Base-by-base conservation (phyloP, 2,888 invertebrate species). In the Agrotis ipsilon region DNA sequence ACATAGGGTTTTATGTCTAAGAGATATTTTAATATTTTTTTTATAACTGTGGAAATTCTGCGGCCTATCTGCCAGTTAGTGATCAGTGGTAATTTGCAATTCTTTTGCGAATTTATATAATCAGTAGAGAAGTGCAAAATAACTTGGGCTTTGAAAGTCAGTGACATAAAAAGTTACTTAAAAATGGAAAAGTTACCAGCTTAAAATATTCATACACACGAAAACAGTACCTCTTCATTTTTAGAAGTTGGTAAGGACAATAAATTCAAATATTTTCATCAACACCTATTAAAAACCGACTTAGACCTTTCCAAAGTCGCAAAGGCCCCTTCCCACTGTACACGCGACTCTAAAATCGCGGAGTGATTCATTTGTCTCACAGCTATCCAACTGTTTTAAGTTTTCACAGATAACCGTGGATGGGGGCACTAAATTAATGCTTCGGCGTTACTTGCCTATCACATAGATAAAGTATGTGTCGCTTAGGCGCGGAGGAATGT, bases 301-400 rank as follows among this genome's bases (percentile, higher is more conserved):
- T 51, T 60, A n/a, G 0, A 1, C 2, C 24, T 9, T 14, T 18
- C 24, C 18, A 14, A 49, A 72, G 51, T 71, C 63, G 49, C 27
- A 61, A 68, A 58, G 59, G 27, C n/a, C 66, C 27, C 66, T 64
- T 57, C 27, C 11, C 68, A 59, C 61, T 68, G 48, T 59, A 77
- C 39, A 58, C 72, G n/a, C 67, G 3, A n/a, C 78, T 65, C 85
- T 82, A 89, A 90, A 92, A 92, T 89, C 88, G 90, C 89, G 80
- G 89, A 89, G 92, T 93, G 92, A 92, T 92, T 91, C 92, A 93
- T 93, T 91, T 89, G 92, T 92, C 91, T 90, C 87, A 79, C 83
- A 80, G 87, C 82, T 91, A 92, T 91, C 91, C 87, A 86, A 90
- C 88, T 90, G 92, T 92, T 92, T 92, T 92, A 89, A 92, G 92